phyloP scores from a whole-genome alignment of 2,113 vertebrate genomes.

The Oreocharis arfaki region DNA sequence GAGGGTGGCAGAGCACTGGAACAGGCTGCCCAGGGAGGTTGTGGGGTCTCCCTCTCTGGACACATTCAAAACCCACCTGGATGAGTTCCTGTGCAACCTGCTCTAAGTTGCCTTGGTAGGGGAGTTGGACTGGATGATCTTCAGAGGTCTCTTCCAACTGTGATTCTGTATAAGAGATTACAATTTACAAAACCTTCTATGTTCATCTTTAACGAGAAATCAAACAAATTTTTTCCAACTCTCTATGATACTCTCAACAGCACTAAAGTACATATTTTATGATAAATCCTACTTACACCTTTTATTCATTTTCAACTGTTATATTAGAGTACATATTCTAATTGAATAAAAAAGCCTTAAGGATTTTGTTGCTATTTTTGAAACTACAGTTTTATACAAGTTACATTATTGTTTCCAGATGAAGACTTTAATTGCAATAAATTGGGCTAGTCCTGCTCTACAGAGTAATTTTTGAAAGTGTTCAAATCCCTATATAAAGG shows the following conservation, averaged over 20 bases:
- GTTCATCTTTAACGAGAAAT: not conserved
- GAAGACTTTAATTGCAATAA: slow-evolving; percentile 8
- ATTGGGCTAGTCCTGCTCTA: not conserved
- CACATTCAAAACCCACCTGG: not conserved
- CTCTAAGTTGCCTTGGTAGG: not conserved
- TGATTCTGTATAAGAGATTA: not conserved
- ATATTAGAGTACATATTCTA: not conserved
- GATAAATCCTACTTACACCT: not conserved
- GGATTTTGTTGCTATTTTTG: not conserved
- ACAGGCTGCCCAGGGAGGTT: no score
- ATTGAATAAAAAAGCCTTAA: not conserved
- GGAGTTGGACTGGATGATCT: not conserved
- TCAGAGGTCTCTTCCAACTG: not conserved
- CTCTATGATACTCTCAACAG: not conserved
- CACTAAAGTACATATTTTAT: not conserved
- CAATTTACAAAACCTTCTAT: not conserved
- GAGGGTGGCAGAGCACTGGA: not conserved
- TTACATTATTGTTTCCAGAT: slow-evolving; percentile 12
- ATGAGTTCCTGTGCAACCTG: not conserved
- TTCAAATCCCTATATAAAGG: not conserved
- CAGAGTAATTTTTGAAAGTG: not conserved
- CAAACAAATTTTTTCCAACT: not conserved
- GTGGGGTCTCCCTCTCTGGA: not conserved
- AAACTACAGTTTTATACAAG: not conserved
- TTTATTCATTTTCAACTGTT: not conserved